Percentiles rank a stretch among this genome's conserved stretches.
Conservation (phyloP, 2,113 vertebrate genomes). For the Serinus canaria region DNA sequence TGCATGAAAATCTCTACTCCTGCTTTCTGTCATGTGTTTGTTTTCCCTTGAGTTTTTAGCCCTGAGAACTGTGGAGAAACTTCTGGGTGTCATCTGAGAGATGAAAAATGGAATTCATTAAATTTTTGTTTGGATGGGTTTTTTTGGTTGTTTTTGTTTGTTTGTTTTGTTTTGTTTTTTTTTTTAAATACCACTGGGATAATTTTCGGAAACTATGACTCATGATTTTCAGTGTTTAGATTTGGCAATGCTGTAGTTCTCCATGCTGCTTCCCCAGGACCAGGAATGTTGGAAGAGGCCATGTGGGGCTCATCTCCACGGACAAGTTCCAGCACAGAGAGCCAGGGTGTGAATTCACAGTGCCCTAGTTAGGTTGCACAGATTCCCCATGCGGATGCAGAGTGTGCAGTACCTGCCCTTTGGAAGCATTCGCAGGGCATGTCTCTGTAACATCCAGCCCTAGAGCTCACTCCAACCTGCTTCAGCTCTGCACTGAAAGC, state of each 20-base stretch:
- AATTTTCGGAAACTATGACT: slow-evolving; percentile 52
- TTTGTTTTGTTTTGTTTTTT: background rate
- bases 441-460: background rate
- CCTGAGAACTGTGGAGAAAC: background rate
- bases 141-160: background rate
- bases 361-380: background rate
- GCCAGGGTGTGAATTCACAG: background rate
- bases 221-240: background rate
- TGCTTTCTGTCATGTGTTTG: slow-evolving; percentile 17
- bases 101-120: background rate
- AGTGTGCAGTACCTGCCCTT: background rate
- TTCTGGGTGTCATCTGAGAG: slow-evolving; percentile 17
- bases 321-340: slow-evolving; percentile 30
- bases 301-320: background rate
- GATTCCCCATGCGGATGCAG: background rate
- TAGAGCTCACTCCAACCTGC: background rate
- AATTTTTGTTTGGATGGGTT: background rate
- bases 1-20: background rate
- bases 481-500: background rate
- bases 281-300: slow-evolving; percentile 6
- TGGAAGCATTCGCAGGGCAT: background rate
- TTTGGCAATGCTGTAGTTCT: background rate
- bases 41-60: slow-evolving; percentile 4
- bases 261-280: background rate
- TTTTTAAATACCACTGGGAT: background rate